phyloP scores from a whole-genome alignment of 2,888 invertebrate genomes.

The Microplitis manilae region DNA sequence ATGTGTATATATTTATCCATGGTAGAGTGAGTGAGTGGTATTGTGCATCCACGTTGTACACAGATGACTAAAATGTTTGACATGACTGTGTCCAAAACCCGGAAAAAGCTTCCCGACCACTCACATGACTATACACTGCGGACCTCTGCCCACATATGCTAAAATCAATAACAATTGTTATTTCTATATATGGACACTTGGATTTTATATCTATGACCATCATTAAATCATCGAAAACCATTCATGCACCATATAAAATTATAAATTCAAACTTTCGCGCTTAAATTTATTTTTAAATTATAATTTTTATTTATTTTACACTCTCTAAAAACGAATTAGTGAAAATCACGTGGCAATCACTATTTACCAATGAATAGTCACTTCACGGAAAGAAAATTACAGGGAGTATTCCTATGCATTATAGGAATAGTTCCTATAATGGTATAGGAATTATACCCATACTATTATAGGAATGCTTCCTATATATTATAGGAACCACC shows the following conservation, averaged over 20 bases:
- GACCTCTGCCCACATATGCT: background rate
- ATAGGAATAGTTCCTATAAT: too few species aligned
- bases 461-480: too few species aligned
- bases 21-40: background rate
- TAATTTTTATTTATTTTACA: too few species aligned
- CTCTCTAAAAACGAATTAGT: too few species aligned
- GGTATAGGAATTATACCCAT: too few species aligned
- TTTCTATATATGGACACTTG: background rate
- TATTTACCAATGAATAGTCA: too few species aligned
- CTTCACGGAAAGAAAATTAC: too few species aligned
- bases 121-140: background rate
- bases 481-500: too few species aligned
- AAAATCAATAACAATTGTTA: conserved; percentile 17
- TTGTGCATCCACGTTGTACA: background rate
- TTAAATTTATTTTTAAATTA: too few species aligned
- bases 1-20: background rate
- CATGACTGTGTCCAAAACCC: conserved; percentile 14
- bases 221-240: background rate
- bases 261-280: background rate
- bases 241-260: background rate
- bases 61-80: conserved; percentile 7
- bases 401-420: too few species aligned
- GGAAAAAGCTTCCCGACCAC: conserved; percentile 17
- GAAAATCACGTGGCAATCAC: too few species aligned
- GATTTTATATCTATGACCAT: background rate